Evolutionary conservation across 2,888 invertebrate species (phyloP).

Genomic region (Drosophila paramelanica): DNA sequence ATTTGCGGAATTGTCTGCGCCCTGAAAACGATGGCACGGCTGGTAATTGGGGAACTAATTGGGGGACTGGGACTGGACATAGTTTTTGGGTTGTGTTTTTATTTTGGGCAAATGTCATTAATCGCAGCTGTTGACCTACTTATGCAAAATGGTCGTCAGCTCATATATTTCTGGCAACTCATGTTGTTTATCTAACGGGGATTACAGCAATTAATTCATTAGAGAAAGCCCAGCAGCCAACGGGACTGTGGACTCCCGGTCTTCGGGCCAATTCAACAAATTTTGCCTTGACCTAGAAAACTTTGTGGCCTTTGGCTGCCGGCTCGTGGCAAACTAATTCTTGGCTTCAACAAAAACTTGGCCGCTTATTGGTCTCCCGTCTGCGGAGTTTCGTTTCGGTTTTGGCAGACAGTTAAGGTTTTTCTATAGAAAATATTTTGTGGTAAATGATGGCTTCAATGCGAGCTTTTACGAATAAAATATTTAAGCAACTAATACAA

Average conservation of each 20-base stretch:
- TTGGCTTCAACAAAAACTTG: slow-evolving; percentile 38
- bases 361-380: slow-evolving; percentile 35
- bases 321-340: slow-evolving; percentile 34
- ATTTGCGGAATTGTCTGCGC: not conserved
- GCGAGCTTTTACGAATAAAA: too few relatives aligned
- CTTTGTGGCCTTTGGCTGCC: slow-evolving; percentile 26
- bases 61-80: not conserved
- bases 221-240: slow-evolving; percentile 22
- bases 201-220: slow-evolving; percentile 72
- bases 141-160: slow-evolving; percentile 23
- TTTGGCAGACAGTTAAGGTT: slow-evolving; percentile 3
- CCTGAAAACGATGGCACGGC: slow-evolving; percentile 5
- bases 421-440: not conserved
- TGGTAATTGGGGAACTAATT: slow-evolving; percentile 35
- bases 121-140: slow-evolving; percentile 55
- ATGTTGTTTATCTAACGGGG: slow-evolving; percentile 62
- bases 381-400: slow-evolving; percentile 35
- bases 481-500: not conserved
- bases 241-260: not conserved
- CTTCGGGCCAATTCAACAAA: not conserved
- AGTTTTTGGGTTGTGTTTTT: slow-evolving; percentile 4
- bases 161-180: slow-evolving; percentile 57
- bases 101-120: slow-evolving; percentile 37
- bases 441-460: not conserved
- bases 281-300: slow-evolving; percentile 51